Base-by-base conservation (phyloP, 1,140 invertebrate species). In the Halictus rubicundus region DNA sequence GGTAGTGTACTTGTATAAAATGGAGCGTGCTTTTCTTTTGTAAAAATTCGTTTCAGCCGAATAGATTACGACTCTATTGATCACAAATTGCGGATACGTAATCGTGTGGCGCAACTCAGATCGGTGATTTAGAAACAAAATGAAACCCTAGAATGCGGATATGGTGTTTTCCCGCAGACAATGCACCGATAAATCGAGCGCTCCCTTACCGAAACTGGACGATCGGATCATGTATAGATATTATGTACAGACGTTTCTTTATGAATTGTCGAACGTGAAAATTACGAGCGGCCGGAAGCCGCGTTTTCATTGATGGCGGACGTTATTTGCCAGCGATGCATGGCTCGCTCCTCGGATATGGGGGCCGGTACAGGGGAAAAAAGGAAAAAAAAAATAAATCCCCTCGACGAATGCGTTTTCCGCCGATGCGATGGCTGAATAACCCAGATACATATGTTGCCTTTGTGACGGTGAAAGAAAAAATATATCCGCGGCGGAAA, bases 261-360 rank as follows among this genome's bases (percentile, higher is more conserved):
- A 16, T 19, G 16, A 71, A 46, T 46, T 59, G 19, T 42, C 19
- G 23, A 61, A 59, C 37, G 23, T 14, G 25, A 37, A 81, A 78
- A 21, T 68, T 81, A 81, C 63, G 32, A 60, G 54, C 49, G 6
- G n/a, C 64, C 10, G 42, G 14, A n/a, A 65, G 52, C 37, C 46
- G 23, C 21, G 57, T 80, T 39, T 83, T 46, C 46, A 71, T 74
- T 66, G 66, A 0, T 61, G 25, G 52, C 27, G 59, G 66, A 69
- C 25, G 61, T 83, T 80, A 83, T 49, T 49, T 37, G 78, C 23
- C 72, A 10, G 70, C 32, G 25, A 75, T 73, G 57, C 63, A 42
- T 46, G 46, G n/a, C 21, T 23, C 37, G 54, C 27, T 46, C 16
- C 27, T 23, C 19, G 46, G 8, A 49, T 69, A 77, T 49, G 54